Base-by-base conservation (phyloP, 2,797 vertebrate genomes). In the Masticophis lateralis region DNA sequence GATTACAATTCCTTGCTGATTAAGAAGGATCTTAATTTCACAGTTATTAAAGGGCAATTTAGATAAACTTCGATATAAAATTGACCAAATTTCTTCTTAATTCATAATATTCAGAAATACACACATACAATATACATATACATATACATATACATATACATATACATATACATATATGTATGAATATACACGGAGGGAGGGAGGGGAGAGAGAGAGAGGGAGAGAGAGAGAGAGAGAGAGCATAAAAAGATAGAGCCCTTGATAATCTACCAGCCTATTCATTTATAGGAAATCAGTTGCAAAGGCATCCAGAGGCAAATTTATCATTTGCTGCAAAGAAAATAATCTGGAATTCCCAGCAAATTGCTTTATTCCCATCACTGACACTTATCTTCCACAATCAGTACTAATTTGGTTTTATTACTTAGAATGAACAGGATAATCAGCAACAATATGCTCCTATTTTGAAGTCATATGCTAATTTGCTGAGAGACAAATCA, bases 251-350 rank as follows among this genome's bases (percentile, higher is more conserved):
- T 3, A 63, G 4, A 63, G 3, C 11, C 61, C 51, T 53, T 53
- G 8, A 53, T 53, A 53, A 53, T 53, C 51, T 53, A 53, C 51
- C 27, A 59, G 18, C 57, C 57, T 59, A 59, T 59, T 59, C 57
- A 8, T 22, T 16, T 89, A 56, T 43, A 10, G 37, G 53, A 61
- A 61, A 5, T 59, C 47, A 37, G 18, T 59, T 55, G 3, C 47
- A 92, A 69, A 56, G 14, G 55, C 20, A 93, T 94, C 47, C 96
- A 66, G 94, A 74, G 51, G 47, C 90, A 47, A 92, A 61, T 93
- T 89, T 92, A 91, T 66, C 53, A 86, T 18, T 93, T 96, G 37
- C 32, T 86, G 89, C 7, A 94, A 90, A 79, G 83, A 88, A 92
- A 95, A 93, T 22, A 93, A 94, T 91, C 88, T n/a, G 0, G 20